phyloP scores from a whole-genome alignment of 2,888 invertebrate genomes.

The Eupithecia insigniata region DNA sequence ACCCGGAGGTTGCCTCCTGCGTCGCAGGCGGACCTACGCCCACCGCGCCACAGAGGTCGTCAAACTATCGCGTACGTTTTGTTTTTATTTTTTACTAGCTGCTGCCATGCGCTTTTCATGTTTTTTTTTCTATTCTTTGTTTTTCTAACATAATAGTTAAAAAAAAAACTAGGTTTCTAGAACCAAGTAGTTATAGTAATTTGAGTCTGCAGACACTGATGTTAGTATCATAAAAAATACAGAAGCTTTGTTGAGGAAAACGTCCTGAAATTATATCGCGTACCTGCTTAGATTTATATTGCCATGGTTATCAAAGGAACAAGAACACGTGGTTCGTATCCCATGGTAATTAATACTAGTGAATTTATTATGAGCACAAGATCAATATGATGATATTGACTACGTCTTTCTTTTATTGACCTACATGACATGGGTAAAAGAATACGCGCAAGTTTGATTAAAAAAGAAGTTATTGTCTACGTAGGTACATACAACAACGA shows the following conservation, averaged over 20 bases:
- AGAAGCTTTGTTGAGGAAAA: background rate
- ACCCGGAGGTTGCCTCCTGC: no score
- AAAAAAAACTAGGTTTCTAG: background rate
- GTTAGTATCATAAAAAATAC: background rate
- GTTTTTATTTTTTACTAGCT: no score
- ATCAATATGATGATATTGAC: background rate
- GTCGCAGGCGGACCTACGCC: no score
- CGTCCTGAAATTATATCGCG: background rate
- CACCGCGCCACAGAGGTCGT: no score
- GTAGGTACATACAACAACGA: no score
- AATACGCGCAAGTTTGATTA: background rate
- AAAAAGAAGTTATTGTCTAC: background rate
- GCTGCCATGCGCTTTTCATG: no score
- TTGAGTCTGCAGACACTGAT: background rate
- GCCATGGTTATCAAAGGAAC: constrained; percentile 2
- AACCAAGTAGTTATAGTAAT: background rate
- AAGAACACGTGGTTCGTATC: background rate
- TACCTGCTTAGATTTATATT: background rate
- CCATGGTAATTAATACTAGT: background rate
- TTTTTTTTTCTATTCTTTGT: no score
- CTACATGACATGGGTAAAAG: background rate
- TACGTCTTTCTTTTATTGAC: background rate
- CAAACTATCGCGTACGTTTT: no score
- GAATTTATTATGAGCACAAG: constrained; percentile 3
- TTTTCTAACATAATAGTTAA: no score